Base-by-base conservation (phyloP, 2,797 vertebrate species). In the Selene dorsalis region DNA sequence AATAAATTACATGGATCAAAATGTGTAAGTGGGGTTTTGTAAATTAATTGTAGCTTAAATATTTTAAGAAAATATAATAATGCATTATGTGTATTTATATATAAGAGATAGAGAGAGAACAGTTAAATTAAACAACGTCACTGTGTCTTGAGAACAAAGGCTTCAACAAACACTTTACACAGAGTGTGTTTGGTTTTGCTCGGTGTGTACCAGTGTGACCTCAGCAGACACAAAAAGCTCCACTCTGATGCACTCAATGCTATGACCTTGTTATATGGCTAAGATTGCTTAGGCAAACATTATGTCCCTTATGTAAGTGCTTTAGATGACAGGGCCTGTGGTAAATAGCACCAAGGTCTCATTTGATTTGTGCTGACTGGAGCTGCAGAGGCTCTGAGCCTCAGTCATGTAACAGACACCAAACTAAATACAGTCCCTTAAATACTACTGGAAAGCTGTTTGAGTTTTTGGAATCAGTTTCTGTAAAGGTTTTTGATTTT, bases 241-340 rank as follows among this genome's bases (percentile, higher is more conserved):
- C 30, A 10, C 52, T 64, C 58, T 74, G 84, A 92, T 90, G 90
- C 87, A 84, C 56, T 65, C 9, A 22, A 30, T 0, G n/a, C 55
- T 48, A 38, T 82, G 77, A 79, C 85, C 86, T 92, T 91, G 88
- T 58, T 84, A 62, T 85, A 87, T 32, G 71, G 52, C 72, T 72
- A 38, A 80, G 74, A 89, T 88, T 85, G 83, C 87, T 84, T 78
- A 73, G 70, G 55, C 80, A 91, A 92, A 91, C 78, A 89, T 55
- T 48, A 56, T 24, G 56, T 65, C 77, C 50, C 47, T 84, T 69
- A 69, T 48, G 62, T 69, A 87, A 90, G 73, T 45, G 22, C 69
- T 45, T 38, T 12, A 55, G 28, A 61, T 53, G 22, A 64, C 62
- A 50, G 48, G 43, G 9, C 17, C 32, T 12, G 20, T 45, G 70